Percentiles rank a stretch among this genome's conserved stretches.
These are phyloP conservation scores for Eriocheir sinensis DNA, from an alignment of 1,140 invertebrate species.

Conservation along the genomic window DNA sequence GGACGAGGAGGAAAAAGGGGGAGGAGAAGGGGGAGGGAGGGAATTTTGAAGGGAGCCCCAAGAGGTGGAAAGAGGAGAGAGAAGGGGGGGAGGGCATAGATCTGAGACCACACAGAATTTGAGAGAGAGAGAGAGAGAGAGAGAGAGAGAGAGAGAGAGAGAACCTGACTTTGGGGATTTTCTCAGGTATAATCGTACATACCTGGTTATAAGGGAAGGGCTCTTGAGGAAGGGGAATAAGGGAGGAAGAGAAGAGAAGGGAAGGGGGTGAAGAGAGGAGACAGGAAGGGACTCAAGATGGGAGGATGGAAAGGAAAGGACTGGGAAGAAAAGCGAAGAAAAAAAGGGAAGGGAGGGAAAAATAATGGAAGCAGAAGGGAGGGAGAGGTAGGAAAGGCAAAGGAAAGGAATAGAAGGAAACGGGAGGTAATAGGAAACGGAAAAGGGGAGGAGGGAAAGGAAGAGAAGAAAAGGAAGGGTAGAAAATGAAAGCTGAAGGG, in stretches of 20 bases:
- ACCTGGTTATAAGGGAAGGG: slow-evolving; percentile 9
- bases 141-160: not conserved
- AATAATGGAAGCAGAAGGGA: too few species aligned
- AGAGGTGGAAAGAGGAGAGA: not conserved
- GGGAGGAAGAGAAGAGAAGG: not conserved
- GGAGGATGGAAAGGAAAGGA: not conserved
- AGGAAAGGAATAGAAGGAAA: too few species aligned
- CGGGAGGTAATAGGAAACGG: too few species aligned
- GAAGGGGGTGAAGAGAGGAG: not conserved
- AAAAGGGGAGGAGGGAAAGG: too few species aligned
- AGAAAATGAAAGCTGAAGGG: too few species aligned
- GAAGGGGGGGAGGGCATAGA: not conserved
- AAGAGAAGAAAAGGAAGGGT: too few species aligned
- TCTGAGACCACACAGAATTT: not conserved
- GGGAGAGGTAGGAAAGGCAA: too few species aligned
- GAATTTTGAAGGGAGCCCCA: slow-evolving; percentile 17
- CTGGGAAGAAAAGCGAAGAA: too few species aligned
- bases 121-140: too few species aligned
- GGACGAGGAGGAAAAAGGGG: not conserved
- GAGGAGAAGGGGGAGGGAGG: not conserved
- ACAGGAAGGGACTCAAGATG: too few species aligned
- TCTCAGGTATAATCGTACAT: slow-evolving; percentile 50
- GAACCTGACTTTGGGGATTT: slow-evolving; percentile 34
- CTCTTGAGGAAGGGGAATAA: not conserved
- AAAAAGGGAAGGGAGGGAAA: too few species aligned